These are phyloP conservation scores for Megathymus violae DNA, from an alignment of 1,140 invertebrate species.

Conservation along the genomic window DNA sequence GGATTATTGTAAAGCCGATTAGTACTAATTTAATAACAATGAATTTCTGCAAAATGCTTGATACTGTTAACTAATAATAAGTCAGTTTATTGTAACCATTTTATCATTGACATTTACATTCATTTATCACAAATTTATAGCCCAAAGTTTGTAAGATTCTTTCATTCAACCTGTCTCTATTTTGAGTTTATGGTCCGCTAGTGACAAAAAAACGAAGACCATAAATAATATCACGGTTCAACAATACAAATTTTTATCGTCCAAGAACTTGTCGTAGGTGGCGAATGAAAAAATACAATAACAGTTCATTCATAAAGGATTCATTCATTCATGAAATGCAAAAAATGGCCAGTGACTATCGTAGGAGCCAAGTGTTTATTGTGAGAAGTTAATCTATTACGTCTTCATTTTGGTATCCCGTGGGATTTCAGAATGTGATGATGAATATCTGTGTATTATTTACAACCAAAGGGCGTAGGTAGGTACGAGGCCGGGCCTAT, in stretches of 20 bases:
- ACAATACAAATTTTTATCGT: slow-evolving; percentile 77
- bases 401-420: slow-evolving; percentile 67
- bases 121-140: slow-evolving; percentile 28
- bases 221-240: slow-evolving; percentile 69
- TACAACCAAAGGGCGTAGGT: slow-evolving; percentile 32
- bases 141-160: slow-evolving; percentile 11
- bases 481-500: slow-evolving; percentile 2
- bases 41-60: no score
- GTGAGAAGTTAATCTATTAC: slow-evolving; percentile 66
- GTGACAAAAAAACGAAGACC: slow-evolving; percentile 36
- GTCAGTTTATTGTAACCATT: no score
- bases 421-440: slow-evolving; percentile 63
- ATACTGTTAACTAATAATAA: no score
- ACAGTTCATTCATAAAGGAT: slow-evolving; percentile 50
- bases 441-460: slow-evolving; percentile 61
- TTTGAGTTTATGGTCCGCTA: not conserved
- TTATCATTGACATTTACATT: slow-evolving; percentile 15
- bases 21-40: no score
- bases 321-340: slow-evolving; percentile 59
- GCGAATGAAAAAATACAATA: slow-evolving; percentile 59
- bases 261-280: slow-evolving; percentile 46
- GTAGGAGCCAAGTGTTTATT: slow-evolving; percentile 46
- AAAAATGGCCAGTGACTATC: slow-evolving; percentile 51
- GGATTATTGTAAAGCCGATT: no score
- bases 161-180: slow-evolving; percentile 26